Evolutionary conservation across 1,140 invertebrate species (phyloP).

Genomic region (Lasaia peninsularis): DNA sequence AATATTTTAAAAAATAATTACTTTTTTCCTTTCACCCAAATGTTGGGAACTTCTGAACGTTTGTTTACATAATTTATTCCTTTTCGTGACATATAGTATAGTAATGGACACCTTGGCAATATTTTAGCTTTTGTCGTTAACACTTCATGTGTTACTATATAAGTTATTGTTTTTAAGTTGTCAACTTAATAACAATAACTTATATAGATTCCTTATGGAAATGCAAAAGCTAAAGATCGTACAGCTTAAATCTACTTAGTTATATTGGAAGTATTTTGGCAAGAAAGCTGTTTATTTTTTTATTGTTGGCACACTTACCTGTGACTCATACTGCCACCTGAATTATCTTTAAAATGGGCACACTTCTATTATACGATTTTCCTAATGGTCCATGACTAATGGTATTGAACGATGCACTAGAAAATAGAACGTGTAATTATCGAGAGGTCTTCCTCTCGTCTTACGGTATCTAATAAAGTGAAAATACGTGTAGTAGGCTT

Average conservation of each 20-base stretch:
- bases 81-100: too few species aligned
- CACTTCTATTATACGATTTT: slow-evolving; percentile 39
- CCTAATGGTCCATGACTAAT: slow-evolving; percentile 52
- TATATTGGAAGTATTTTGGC: slow-evolving; percentile 24
- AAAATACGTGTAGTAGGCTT: background rate
- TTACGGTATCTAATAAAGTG: slow-evolving; percentile 6
- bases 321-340: slow-evolving; percentile 47
- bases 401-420: slow-evolving; percentile 27
- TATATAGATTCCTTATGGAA: too few species aligned
- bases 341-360: slow-evolving; percentile 46
- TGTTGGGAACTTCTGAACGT: too few species aligned
- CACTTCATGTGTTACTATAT: too few species aligned
- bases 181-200: too few species aligned
- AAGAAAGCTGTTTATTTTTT: slow-evolving; percentile 27
- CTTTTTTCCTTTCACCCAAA: too few species aligned
- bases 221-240: background rate
- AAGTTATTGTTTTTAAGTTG: too few species aligned
- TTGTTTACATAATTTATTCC: too few species aligned
- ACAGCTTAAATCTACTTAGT: background rate
- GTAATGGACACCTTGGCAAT: background rate
- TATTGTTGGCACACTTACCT: slow-evolving; percentile 36
- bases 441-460: background rate
- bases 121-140: too few species aligned
- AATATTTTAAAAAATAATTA: background rate
- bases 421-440: slow-evolving; percentile 8